These are phyloP conservation scores for Diarsia brunnea DNA, from an alignment of 2,888 invertebrate genomes.

Conservation along the genomic window DNA sequence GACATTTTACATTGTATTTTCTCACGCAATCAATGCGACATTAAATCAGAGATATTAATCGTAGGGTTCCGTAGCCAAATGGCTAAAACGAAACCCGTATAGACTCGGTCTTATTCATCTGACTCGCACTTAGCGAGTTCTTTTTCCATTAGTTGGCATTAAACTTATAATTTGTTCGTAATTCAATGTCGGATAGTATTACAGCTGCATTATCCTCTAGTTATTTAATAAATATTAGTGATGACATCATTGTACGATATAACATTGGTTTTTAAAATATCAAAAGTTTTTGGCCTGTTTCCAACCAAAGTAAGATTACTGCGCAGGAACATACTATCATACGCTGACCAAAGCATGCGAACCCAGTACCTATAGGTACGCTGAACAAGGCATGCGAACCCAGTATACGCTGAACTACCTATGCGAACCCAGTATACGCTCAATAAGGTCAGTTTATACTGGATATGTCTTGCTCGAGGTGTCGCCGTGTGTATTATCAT, in stretches of 20 bases:
- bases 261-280: background rate
- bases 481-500: background rate
- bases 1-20: constrained; percentile 12
- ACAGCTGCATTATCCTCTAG: background rate
- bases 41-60: constrained; percentile 19
- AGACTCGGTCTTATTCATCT: background rate
- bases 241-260: constrained; percentile 2
- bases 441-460: too few relatives aligned
- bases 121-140: background rate
- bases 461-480: too few relatives aligned
- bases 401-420: too few relatives aligned
- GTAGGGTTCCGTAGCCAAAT: background rate
- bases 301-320: constrained; percentile 15
- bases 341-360: too few relatives aligned
- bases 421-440: too few relatives aligned
- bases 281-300: constrained; percentile 29
- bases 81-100: background rate
- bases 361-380: too few relatives aligned
- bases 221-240: background rate
- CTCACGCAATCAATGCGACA: constrained; percentile 18
- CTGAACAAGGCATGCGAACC: too few relatives aligned
- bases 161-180: background rate
- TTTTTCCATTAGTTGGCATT: background rate
- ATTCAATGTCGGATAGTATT: background rate
- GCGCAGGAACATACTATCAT: too few relatives aligned